These are phyloP conservation scores for Australoheros scitulus DNA, from an alignment of 2,113 vertebrate genomes.

Conservation along the genomic window DNA sequence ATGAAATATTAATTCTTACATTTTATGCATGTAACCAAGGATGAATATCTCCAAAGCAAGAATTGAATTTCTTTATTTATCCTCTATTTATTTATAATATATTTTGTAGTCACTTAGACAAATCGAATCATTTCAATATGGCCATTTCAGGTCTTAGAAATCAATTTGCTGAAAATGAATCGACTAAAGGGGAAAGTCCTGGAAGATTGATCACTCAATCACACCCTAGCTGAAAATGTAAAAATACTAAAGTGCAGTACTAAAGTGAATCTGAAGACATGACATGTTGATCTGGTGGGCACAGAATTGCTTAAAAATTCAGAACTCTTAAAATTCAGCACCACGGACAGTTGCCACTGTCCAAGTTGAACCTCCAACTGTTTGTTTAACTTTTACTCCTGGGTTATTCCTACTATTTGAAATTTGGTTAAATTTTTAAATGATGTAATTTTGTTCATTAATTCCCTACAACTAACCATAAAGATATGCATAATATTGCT, in stretches of 20 bases:
- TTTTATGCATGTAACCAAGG: background rate
- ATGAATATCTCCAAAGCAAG: background rate
- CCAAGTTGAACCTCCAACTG: background rate
- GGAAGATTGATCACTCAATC: background rate
- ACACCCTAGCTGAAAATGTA: background rate
- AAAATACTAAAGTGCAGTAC: background rate
- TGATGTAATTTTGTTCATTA: background rate
- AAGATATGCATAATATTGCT: background rate
- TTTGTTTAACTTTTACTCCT: slow-evolving; percentile 46
- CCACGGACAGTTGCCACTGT: slow-evolving; percentile 64
- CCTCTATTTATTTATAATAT: background rate
- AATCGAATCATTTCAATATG: background rate
- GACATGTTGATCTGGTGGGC: background rate
- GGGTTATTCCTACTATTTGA: fast-evolving
- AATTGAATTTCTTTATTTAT: background rate
- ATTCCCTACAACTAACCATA: background rate
- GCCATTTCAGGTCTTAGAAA: background rate
- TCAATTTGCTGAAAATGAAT: background rate
- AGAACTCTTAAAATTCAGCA: slow-evolving; percentile 63
- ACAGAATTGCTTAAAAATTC: background rate
- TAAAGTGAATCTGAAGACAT: background rate
- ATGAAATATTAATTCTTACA: background rate
- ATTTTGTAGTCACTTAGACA: background rate
- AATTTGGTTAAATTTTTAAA: background rate
- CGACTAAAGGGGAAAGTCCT: background rate